Percentiles rank a stretch among this genome's conserved stretches.
Conservation (phyloP, 1,140 invertebrate genomes). For the Helicoverpa armigera region DNA sequence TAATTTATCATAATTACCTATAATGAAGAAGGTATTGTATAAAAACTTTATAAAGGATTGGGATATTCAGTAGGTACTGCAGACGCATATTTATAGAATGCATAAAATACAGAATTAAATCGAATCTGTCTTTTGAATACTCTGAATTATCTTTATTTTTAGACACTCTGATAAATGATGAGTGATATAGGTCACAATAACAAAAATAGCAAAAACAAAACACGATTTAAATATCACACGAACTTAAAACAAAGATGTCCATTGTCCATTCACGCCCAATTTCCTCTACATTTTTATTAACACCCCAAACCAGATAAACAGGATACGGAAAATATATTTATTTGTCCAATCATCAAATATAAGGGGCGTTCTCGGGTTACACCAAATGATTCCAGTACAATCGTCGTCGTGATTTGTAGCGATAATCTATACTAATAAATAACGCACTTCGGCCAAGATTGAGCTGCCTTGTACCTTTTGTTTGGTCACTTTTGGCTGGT, state of each 20-base stretch:
- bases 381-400: constrained; percentile 81
- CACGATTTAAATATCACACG: background rate
- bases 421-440: constrained; percentile 85
- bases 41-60: constrained; percentile 4
- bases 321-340: constrained; percentile 86
- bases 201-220: background rate
- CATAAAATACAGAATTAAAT: background rate
- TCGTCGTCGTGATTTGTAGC: constrained; percentile 82
- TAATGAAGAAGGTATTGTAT: constrained; percentile 5
- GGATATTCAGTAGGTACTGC: constrained; percentile 1
- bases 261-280: constrained; percentile 50
- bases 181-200: background rate
- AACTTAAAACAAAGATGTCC: background rate
- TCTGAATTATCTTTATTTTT: no score
- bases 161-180: no score
- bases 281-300: constrained; percentile 85
- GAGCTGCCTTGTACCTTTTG: constrained; percentile 74
- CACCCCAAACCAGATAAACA: constrained; percentile 83
- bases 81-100: background rate
- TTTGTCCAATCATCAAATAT: constrained; percentile 85
- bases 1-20: constrained; percentile 35
- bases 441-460: constrained; percentile 79
- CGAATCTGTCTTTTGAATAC: no score
- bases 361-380: constrained; percentile 84
- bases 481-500: constrained; percentile 51